These are phyloP conservation scores for Propithecus coquereli DNA, from an alignment of 2,113 vertebrate species.

Conservation along the genomic window DNA sequence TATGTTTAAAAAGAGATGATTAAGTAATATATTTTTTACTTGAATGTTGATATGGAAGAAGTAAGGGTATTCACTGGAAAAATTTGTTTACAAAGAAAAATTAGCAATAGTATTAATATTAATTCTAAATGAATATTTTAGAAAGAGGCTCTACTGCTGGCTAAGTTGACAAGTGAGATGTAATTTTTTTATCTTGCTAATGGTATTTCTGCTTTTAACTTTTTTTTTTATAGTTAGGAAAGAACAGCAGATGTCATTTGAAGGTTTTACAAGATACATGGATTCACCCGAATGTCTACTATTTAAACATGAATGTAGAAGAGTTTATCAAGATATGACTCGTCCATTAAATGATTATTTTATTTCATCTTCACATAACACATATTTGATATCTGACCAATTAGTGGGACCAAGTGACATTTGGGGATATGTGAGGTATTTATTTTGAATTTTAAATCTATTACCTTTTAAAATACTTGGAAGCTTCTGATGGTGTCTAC, in stretches of 20 bases:
- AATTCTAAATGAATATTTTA: constrained; percentile 29
- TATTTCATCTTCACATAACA: constrained; percentile 93
- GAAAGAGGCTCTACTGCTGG: neutral
- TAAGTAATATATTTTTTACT: neutral
- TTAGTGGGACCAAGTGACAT: constrained; percentile 83
- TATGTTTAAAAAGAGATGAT: neutral
- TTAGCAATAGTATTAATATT: neutral
- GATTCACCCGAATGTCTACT: constrained; percentile 84
- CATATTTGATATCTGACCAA: constrained; percentile 89
- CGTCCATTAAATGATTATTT: constrained; percentile 88
- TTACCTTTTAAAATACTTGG: neutral
- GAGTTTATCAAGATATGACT: constrained; percentile 89
- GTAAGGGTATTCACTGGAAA: neutral
- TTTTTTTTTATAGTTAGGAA: constrained; percentile 79
- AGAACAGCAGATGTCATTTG: constrained; percentile 84
- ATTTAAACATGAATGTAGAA: constrained; percentile 78
- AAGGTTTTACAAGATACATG: constrained; percentile 89
- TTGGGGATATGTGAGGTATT: constrained; percentile 85
- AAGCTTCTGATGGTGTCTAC: neutral
- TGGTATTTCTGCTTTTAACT: constrained; percentile 13
- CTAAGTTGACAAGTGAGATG: neutral
- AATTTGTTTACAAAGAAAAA: constrained; percentile 6
- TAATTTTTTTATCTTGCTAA: neutral
- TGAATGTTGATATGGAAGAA: neutral
- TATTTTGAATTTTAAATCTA: neutral